Conservation (phyloP, 2,113 vertebrate genomes). For the Dolichotis patagonum region DNA sequence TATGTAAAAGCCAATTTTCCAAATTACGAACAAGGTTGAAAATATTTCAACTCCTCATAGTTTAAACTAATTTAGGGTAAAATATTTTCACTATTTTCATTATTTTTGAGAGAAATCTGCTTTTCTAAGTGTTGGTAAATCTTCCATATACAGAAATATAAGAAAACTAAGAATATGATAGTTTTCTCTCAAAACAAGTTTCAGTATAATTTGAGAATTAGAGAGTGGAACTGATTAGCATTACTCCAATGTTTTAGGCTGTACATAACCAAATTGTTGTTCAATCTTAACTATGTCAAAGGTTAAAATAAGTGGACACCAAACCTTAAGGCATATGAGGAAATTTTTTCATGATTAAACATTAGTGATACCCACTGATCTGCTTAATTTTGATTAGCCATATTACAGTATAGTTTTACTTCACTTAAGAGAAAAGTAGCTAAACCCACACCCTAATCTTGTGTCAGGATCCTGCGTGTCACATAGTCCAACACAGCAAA, state of each 20-base stretch:
- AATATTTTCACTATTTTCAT: background rate
- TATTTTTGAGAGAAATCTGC: conserved; percentile 18
- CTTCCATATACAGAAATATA: background rate
- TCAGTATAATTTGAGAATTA: background rate
- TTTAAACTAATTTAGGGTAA: background rate
- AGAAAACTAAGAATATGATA: conserved; percentile 16
- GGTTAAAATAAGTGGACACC: background rate
- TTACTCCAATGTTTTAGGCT: background rate
- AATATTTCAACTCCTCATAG: conserved; percentile 44
- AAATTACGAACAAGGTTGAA: conserved; percentile 23
- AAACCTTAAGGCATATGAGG: background rate
- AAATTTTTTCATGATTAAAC: conserved; percentile 20
- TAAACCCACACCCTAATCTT: background rate
- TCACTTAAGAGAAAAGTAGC: background rate
- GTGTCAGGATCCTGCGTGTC: background rate
- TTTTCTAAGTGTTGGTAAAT: conserved; percentile 55
- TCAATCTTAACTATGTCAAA: background rate
- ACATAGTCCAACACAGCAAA: background rate
- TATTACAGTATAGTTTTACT: background rate
- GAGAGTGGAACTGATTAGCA: background rate
- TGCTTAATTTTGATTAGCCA: background rate
- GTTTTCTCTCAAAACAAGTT: background rate
- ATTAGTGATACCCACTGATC: background rate
- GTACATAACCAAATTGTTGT: background rate
- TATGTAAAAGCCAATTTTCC: conserved; percentile 53